Evolutionary conservation across 2,888 invertebrate species (phyloP), one percentile per base, ranked within the genome.

Genomic region (Julus scanicus): DNA sequence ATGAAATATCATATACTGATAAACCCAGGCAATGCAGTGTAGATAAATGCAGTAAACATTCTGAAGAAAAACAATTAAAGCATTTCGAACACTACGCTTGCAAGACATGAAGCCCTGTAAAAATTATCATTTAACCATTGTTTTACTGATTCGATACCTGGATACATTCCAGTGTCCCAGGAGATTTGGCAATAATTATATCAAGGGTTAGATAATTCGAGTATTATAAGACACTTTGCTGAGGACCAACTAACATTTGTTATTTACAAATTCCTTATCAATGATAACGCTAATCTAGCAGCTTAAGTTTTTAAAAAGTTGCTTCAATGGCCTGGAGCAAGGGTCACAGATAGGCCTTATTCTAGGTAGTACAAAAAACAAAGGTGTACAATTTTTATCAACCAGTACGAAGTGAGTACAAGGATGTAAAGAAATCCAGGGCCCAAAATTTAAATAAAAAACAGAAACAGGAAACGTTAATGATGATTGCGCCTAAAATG

Each of bases 351-450:
- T 63, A 57, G 15, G 57, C 57, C 57, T 57, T 15, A 11, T 29
- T 57, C 57, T 17, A 63, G 63, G 63, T 63, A 63, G 17, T n/a
- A 17, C 63, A n/a, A 63, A 63, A 63, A 17, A 63, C 63, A 63
- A 63, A 63, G 63, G 63, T n/a, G 63, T 63, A 63, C 4, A 57
- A 29, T 17, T 13, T 63, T 63, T 63, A 63, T 63, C 63, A n/a
- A n/a, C 63, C n/a, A 63, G n/a, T 48, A 63, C 17, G 53, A 63
- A 63, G 63, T 63, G 63, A n/a, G 63, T 63, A 63, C 63, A 63
- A 63, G 63, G 63, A 63, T 63, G 63, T n/a, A 63, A 63, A 63
- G n/a, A 17, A 63, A 63, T 63, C 63, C 63, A n/a, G 63, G 63
- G 63, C 63, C 8, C 63, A 63, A 8, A n/a, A 11, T 57, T 63